Base-by-base conservation (phyloP, 2,797 vertebrate species). In the Apodemus agrarius region DNA sequence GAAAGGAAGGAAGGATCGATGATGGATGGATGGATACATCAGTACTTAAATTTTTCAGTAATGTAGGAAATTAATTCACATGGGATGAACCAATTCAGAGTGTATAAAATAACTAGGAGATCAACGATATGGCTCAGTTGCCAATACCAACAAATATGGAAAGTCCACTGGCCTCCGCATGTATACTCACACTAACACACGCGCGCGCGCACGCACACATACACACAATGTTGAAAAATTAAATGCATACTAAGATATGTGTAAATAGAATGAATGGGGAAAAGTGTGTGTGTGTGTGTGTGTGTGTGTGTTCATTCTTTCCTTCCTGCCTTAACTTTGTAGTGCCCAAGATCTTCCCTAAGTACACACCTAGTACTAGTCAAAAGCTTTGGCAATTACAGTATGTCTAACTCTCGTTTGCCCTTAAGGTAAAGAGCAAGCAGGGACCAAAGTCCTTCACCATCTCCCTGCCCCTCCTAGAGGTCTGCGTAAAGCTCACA, bases 311-410 rank as follows among this genome's bases (percentile, higher is more conserved):
- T 59, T 75, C 54, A n/a, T 57, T 40, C 17, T 57, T 75, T 88
- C n/a, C n/a, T 83, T 43, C 54, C 22, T 26, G 82, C 24, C 21
- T 92, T 79, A 69, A 63, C 80, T 93, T 89, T 87, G 63, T 54
- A 80, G 40, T 90, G 87, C 90, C 59, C 94, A 95, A 92, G 49
- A 80, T 76, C 85, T 57, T 92, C 72, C 61, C 52, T 79, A 85
- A 91, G 57, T 34, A 34, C 43, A 61, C 14, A 95, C 5, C 79
- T 80, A 17, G 75, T 52, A 19, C 19, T 78, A 89, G 79, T 72
- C 67, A 88, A 97, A 94, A 34, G 69, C 31, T 88, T 94, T 91
- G 82, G n/a, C 74, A 96, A 81, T 43, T 37, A 76, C 12, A 81
- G 54, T 74, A 19, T 74, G 67, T 19, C 49, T 93, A 75, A 91